These are phyloP conservation scores for Cisticola juncidis DNA, from an alignment of 2,113 vertebrate genomes.

Conservation along the genomic window DNA sequence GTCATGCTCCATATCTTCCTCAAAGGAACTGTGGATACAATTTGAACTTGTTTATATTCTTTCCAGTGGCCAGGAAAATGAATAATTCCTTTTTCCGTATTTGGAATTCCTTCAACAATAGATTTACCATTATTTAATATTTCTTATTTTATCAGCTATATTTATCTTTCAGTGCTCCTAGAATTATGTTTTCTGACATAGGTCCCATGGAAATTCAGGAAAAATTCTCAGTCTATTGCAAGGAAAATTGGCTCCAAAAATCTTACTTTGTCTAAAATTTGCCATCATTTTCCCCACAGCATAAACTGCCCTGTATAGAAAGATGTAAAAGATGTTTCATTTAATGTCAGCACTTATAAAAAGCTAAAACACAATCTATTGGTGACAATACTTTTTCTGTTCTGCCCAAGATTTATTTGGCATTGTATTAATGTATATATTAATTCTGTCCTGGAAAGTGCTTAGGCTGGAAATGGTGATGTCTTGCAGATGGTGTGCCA, in stretches of 20 bases:
- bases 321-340: not conserved
- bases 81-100: not conserved
- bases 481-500: not conserved
- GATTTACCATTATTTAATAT: not conserved
- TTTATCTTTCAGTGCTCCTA: not conserved
- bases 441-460: not conserved
- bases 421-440: not conserved
- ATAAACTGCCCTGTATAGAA: not conserved
- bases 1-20: not conserved
- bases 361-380: not conserved
- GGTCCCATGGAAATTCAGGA: not conserved
- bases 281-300: not conserved
- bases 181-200: not conserved
- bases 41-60: constrained; percentile 22
- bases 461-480: not conserved
- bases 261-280: not conserved
- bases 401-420: not conserved
- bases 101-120: constrained; percentile 12
- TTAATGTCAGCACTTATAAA: not conserved
- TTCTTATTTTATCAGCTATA: not conserved
- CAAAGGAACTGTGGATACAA: not conserved
- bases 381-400: not conserved
- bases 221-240: not conserved
- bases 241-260: not conserved
- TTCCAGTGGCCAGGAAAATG: constrained; percentile 7